Evolutionary conservation across 2,113 vertebrate genomes (phyloP).

Genomic region (Anoplopoma fimbria): DNA sequence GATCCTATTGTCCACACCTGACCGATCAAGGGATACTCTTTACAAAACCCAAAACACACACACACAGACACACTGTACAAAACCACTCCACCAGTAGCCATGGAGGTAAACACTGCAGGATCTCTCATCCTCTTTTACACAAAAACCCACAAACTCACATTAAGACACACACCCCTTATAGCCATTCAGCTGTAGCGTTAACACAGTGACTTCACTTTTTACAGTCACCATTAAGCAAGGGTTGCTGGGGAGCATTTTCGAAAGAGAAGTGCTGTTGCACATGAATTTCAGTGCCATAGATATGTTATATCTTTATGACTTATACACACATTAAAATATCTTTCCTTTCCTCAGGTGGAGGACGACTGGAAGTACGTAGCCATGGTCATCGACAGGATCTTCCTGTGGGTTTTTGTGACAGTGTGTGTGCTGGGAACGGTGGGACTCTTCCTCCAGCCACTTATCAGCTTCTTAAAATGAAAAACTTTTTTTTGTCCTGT

Average conservation of each 20-base stretch:
- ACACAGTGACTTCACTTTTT: conserved; percentile 32
- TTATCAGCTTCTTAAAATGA: conserved; percentile 81
- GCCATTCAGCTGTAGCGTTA: neutral
- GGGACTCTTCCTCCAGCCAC: conserved; percentile 91
- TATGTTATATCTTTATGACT: conserved; percentile 1
- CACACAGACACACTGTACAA: neutral
- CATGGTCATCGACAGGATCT: conserved; percentile 96
- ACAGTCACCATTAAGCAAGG: conserved; percentile 29
- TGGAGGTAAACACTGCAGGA: neutral
- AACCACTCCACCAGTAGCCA: neutral
- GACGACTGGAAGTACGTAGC: conserved; percentile 96
- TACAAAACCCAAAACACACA: too few relatives aligned
- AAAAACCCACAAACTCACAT: neutral
- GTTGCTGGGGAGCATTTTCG: neutral
- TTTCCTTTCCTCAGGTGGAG: conserved; percentile 86
- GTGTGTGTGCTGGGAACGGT: conserved; percentile 92
- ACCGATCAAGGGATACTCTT: conserved; percentile 35
- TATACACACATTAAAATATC: conserved; percentile 5
- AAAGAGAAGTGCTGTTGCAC: neutral
- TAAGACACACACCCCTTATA: neutral
- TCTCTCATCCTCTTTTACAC: neutral
- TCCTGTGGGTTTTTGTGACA: conserved; percentile 93
- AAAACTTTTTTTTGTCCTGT: neutral
- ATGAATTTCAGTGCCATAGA: neutral
- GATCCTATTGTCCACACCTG: conserved; percentile 73